Base-by-base conservation (phyloP, 2,888 invertebrate genomes). In the Phlogophora meticulosa region DNA sequence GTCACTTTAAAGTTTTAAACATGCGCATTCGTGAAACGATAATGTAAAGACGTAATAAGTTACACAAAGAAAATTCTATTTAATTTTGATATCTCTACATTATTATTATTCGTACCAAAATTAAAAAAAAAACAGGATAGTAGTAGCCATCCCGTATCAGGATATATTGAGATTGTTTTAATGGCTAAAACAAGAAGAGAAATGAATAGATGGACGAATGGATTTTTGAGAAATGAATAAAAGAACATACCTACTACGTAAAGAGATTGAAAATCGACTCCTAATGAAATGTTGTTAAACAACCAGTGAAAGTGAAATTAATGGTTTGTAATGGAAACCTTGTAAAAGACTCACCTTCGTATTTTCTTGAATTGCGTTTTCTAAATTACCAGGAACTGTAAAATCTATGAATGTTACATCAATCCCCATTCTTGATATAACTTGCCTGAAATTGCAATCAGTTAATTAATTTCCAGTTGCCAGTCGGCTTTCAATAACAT, bases 361-460 rank as follows among this genome's bases (percentile, higher is more conserved):
- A 85, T 98, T 98, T 13, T 97, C 95, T 90, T 96, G 96, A 72
- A 99, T 95, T 2, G 97, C 97, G 46, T 96, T 95, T 78, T 96
- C 95, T 20, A 99, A 90, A 66, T 96, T 96, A 20, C 96, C 94
- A 9, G 96, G 82, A 80, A 97, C 93, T 0, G 97, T 97, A 66
- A 97, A 96, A 91, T 99, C 98, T 20, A 97, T 97, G 90, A 98
- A 98, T 9, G 97, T 96, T 13, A 97, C 96, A 81, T 97, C 96
- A 24, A 99, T 96, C 4, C 98, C 98, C 88, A 98, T 96, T 81
- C 96, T 96, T 0, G 94, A 77, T 24, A 90, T 71, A 7, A 95
- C 96, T 87, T 96, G 96, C 76, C 97, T 96, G 88, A 96, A 97
- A 87, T 90, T 93, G n/a, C 70, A 67, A 72, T 24, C 28, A 53